Evolutionary conservation across 2,113 vertebrate species (phyloP), one percentile per base, ranked within the genome.

Genomic region (Sinocyclocheilus anshuiensis): DNA sequence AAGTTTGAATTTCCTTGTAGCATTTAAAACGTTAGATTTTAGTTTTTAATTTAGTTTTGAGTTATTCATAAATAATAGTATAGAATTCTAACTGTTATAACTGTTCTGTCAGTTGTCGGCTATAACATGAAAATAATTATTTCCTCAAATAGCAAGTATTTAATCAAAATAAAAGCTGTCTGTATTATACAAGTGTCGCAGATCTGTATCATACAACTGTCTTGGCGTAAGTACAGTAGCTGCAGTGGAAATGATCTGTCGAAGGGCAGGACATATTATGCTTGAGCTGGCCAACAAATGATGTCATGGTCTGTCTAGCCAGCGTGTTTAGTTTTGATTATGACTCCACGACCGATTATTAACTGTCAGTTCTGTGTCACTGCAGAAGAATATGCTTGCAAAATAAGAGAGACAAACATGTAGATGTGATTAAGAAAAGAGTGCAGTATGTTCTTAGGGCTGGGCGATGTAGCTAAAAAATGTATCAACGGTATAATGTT

Each of bases 301-400:
- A 85, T 72, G 76, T 79, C 33, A 79, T 20, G 39, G 61, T 67
- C 48, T 53, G 42, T 84, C 42, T 69, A 29, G 45, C 18, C 87
- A 33, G 72, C 15, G 6, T 61, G 74, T 53, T 69, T 36, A 1
- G 75, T 78, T 86, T 63, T 75, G 33, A 55, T 26, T 39, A 72
- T 59, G 36, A 24, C 48, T 63, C 12, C 57, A 45, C 71, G n/a
- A 45, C 15, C 12, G 16, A 22, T 18, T 78, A 22, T 78, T 57
- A 39, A 57, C 72, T 69, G 24, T 71, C 36, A 22, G 33, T 13
- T 69, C 53, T 76, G 12, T 29, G 61, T 69, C 26, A 81, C 1
- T 63, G 79, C 39, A 26, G 36, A 9, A 16, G 7, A 63, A 63
- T 18, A 24, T 24, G n/a, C 74, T 24, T 10, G 22, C 33, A 29